Base-by-base conservation (phyloP, 2,113 vertebrate genomes). In the Chlamydotis undulata region DNA sequence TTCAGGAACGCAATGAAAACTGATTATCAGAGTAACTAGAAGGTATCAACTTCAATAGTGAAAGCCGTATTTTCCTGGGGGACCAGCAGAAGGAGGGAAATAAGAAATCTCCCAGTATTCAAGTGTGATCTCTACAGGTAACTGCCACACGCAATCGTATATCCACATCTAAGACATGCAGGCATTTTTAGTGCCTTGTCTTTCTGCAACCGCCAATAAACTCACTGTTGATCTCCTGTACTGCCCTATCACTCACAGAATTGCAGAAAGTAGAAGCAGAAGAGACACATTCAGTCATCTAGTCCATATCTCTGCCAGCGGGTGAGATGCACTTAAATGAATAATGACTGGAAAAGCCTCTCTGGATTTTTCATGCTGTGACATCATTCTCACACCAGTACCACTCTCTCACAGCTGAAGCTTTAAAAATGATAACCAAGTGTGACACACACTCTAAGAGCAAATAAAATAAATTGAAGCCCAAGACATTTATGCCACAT, bases 371-470 rank as follows among this genome's bases (percentile, higher is more conserved):
- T 92, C 75, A 60, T 56, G 33, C 45, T 60, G 56, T 87, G 85
- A 86, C 88, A 88, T 81, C 82, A 88, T 55, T 92, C 55, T 83
- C 56, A 81, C 65, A 86, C 21, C 50, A 55, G 7, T 33, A 74
- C 31, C 47, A 47, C 31, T 52, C 65, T 78, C 45, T 70, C 45
- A 52, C 15, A 85, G 80, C 7, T 70, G 35, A 90, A 81, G 76
- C 29, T 94, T 65, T 83, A 25, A 86, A 83, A 95, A 80, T 43
- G 5, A 94, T 79, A 94, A 93, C 60, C 67, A 60, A 79, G 47
- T n/a, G 17, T 71, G 65, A 84, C 50, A 68, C 29, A 43, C 10
- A 45, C 26, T 24, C 52, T 63, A 75, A 74, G 7, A 93, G 41
- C 14, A 80, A 91, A 93, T 41, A 76, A 79, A 83, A 79, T 28